phyloP scores from a whole-genome alignment of 2,113 vertebrate genomes.

The Tamias sibiricus region DNA sequence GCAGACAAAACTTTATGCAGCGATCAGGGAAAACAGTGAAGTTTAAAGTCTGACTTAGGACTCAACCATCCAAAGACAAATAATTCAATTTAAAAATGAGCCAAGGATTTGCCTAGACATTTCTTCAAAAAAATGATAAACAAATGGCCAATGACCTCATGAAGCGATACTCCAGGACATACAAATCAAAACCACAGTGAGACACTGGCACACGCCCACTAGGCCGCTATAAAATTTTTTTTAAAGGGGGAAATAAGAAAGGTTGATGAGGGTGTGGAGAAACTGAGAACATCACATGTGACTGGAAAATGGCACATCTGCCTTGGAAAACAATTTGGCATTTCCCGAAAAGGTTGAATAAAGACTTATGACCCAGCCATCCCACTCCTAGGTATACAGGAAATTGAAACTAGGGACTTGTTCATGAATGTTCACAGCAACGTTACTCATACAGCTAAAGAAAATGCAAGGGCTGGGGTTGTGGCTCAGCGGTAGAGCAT shows the following conservation, averaged over 20 bases:
- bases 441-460: fast-evolving
- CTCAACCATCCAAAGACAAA: neutral
- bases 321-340: neutral
- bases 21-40: neutral
- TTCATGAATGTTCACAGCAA: no score
- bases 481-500: no score
- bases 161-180: neutral
- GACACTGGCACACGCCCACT: no score
- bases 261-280: neutral
- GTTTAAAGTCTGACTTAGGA: neutral
- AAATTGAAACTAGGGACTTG: neutral
- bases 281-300: neutral
- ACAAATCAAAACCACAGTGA: neutral
- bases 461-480: no score
- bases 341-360: neutral
- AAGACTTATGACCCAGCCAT: neutral
- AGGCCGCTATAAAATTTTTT: neutral
- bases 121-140: neutral
- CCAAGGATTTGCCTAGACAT: neutral
- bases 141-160: neutral
- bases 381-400: neutral
- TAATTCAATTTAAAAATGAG: neutral
- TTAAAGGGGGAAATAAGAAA: neutral
- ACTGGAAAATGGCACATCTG: neutral
- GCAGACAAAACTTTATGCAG: no score